A percentile compares a stretch with the other conserved stretches of the same genome.
These are phyloP conservation scores for Hafferia zeledoni DNA, from an alignment of 2,797 vertebrate genomes.

Conservation along the genomic window DNA sequence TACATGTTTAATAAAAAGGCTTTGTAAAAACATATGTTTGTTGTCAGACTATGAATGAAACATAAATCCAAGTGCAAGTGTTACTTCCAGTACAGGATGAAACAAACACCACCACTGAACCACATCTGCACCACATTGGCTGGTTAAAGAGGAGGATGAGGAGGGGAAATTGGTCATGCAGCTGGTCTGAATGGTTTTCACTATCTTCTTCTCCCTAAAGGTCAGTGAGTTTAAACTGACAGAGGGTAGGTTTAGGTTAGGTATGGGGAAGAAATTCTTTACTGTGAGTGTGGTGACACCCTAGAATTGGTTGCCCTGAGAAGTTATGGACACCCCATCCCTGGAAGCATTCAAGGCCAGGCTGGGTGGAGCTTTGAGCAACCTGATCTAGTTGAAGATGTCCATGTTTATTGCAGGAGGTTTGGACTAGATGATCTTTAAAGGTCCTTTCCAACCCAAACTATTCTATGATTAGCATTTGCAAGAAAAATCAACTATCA, in stretches of 20 bases:
- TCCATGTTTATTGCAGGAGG: not conserved
- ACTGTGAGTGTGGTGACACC: too few relatives aligned
- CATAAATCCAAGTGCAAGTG: not conserved
- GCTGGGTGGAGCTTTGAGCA: not conserved
- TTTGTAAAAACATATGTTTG: not conserved
- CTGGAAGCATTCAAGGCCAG: not conserved
- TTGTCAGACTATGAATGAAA: not conserved
- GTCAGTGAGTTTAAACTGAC: not conserved
- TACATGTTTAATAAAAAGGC: not conserved
- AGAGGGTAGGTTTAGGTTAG: not conserved
- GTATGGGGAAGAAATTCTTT: not conserved
- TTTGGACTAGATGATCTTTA: not conserved
- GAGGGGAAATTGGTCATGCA: not conserved
- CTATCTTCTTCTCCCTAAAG: not conserved
- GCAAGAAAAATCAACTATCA: not conserved
- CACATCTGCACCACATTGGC: not conserved
- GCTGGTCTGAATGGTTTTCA: not conserved
- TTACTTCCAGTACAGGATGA: not conserved
- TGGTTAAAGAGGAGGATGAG: not conserved
- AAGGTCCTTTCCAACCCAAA: not conserved
- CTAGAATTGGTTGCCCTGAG: not conserved
- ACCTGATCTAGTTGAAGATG: not conserved
- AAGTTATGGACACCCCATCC: not conserved
- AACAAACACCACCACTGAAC: not conserved
- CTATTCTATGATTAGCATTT: not conserved